A percentile compares a stretch with the other conserved stretches of the same genome.
phyloP scores from a whole-genome alignment of 1,140 invertebrate species.

The Sipha flava region DNA sequence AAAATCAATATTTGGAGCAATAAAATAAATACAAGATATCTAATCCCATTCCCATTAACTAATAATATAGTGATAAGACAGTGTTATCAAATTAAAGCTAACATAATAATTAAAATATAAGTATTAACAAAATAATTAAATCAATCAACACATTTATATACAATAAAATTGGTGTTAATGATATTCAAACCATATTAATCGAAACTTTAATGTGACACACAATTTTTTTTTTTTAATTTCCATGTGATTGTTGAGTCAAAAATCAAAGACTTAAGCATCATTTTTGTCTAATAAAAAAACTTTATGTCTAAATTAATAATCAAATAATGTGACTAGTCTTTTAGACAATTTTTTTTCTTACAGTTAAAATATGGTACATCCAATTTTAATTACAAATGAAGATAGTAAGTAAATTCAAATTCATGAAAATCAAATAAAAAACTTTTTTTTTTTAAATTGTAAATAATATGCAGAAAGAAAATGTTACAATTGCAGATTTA shows the following conservation, averaged over 20 bases:
- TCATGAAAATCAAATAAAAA: background rate
- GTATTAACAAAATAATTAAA: slow-evolving; percentile 25
- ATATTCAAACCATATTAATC: background rate
- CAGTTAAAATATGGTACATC: background rate
- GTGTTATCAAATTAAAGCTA: background rate
- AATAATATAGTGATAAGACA: background rate
- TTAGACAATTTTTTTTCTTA: background rate
- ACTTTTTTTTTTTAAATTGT: background rate
- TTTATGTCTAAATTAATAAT: background rate
- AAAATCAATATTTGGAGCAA: slow-evolving; percentile 11
- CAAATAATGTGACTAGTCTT: background rate
- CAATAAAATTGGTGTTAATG: background rate
- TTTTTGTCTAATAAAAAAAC: background rate
- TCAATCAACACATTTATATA: background rate
- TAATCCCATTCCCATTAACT: slow-evolving; percentile 21
- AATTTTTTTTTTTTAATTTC: background rate
- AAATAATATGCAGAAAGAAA: background rate
- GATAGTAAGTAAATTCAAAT: background rate
- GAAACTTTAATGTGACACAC: background rate
- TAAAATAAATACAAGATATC: slow-evolving; percentile 21
- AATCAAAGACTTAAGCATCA: background rate
- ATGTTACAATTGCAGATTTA: background rate
- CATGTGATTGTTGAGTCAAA: background rate
- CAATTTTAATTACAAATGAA: background rate
- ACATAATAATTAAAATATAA: background rate